Evolutionary conservation across 1,140 invertebrate species (phyloP), one percentile per base, ranked within the genome.

Genomic region (Pararge aegeria): DNA sequence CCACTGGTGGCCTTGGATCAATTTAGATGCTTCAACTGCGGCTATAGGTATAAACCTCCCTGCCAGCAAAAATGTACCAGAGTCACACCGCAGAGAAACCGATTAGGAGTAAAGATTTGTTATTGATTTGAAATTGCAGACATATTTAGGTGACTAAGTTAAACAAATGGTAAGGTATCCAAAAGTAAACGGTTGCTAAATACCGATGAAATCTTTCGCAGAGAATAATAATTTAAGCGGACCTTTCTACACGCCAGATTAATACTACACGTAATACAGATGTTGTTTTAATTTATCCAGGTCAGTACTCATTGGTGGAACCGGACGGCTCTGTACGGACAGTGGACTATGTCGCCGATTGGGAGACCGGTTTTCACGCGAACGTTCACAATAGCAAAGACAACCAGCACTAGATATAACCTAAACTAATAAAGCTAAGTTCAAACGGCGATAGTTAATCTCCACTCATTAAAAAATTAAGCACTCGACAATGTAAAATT

Each of bases 301-400:
- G 95, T 64, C 93, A 95, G 73, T 96, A 96, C 85, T 94, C 93
- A 5, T 84, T 95, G 66, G 94, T 94, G 61, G 95, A 95, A 77
- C 94, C 95, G 30, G 95, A 95, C 85, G 95, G 95, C 54, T 94
- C 94, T 54, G 92, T 94, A 49, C 92, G 95, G 59, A 95, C 93
- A 0, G 95, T 95, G 16, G 92, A 94, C 81, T 96, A 96, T 81
- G 92, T 94, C 44, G 94, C 94, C n/a, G 94, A 95, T 72, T 94
- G 94, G 88, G 93, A 95, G 70, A 94, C 93, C 55, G 94, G 94
- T 78, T 95, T 96, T 87, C 94, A 95, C 84, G 94, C 94, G 42
- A 91, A 93, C 70, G 94, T 95, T 7, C 93, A 92, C 75, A 95
- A 95, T 76, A 93, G 93, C 71, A 92, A 91, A 73, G 91, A 92